Base-by-base conservation (phyloP, 2,888 invertebrate genomes). In the Hypena proboscidalis region DNA sequence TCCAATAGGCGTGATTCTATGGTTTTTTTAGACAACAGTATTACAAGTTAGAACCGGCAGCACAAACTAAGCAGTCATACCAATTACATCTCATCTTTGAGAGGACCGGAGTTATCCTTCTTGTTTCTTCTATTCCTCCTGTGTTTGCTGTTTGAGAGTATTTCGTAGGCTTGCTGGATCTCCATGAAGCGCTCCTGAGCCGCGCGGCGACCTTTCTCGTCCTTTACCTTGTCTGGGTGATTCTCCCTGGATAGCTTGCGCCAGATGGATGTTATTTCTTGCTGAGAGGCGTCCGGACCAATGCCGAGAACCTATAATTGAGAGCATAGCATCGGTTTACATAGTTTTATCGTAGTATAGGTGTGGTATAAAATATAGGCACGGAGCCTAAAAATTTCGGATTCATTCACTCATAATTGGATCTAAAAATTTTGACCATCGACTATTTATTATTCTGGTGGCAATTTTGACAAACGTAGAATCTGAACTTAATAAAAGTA, bases 141-240 rank as follows among this genome's bases (percentile, higher is more conserved):
- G 36, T 94, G 93, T 73, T 97, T 97, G 59, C 95, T 95, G 62
- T 94, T 96, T 4, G 97, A 97, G 0, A 98, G 88, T 26, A 96
- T 95, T 74, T 97, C 97, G 77, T 98, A 98, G 0, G 98, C 97
- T 74, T 97, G 95, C 70, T 98, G 97, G 50, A 98, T 96, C 70
- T 98, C 97, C 92, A 98, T 96, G 79, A 98, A 98, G 36, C 93
- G 94, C 58, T 96, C 95, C 73, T 98, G 96, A 0, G 97, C 97
- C 1, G 85, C 92, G 2, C 90, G 84, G 25, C 96, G 93, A 42
- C 93, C 92, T 1, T 92, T 83, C 2, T 92, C 92, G 51, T 97
- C 95, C 73, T 96, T 96, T 3, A 95, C 95, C 79, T 97, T 97
- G 74, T 99, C 98, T 0, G 98, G 98, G 83, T 99, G 98, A 85